A percentile compares a stretch with the other conserved stretches of the same genome.
Conservation (phyloP, 2,113 vertebrate genomes). For the Mixornis gularis region DNA sequence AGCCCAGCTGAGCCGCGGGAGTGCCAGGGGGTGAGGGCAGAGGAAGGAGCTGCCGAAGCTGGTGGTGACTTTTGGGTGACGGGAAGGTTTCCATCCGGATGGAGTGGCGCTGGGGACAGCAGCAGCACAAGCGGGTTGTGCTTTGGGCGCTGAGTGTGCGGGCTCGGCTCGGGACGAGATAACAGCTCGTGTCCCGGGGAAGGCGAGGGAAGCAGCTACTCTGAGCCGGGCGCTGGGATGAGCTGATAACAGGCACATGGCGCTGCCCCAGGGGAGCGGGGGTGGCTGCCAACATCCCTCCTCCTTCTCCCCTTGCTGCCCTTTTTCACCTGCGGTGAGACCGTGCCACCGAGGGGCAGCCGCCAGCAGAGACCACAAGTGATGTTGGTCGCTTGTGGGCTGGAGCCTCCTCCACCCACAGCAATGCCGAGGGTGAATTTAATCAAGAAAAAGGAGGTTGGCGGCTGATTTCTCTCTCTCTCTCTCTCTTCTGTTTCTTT, state of each 20-base stretch:
- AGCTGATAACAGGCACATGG: not conserved
- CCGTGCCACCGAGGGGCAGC: not conserved
- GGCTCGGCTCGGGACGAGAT: not conserved
- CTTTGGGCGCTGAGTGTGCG: not conserved
- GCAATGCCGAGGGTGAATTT: not conserved
- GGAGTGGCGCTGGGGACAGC: not conserved
- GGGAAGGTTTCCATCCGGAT: not conserved
- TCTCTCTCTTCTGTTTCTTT: not conserved
- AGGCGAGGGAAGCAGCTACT: not conserved
- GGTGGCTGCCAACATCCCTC: not conserved
- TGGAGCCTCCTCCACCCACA: not conserved
- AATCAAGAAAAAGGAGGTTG: not conserved
- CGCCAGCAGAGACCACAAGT: not conserved
- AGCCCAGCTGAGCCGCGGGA: not conserved
- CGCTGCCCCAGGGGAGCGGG: not conserved
- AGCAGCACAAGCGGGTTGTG: rapidly evolving
- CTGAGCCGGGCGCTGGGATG: not conserved
- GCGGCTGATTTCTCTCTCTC: not conserved
- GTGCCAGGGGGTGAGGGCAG: not conserved
- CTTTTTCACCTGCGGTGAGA: not conserved
- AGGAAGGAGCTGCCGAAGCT: not conserved
- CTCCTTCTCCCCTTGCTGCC: not conserved
- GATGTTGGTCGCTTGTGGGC: not conserved
- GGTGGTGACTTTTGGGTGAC: not conserved
- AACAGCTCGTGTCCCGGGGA: not conserved